These are phyloP conservation scores for Lepidocyrtinus sp. DNA, from an alignment of 2,888 invertebrate genomes.

Conservation along the genomic window DNA sequence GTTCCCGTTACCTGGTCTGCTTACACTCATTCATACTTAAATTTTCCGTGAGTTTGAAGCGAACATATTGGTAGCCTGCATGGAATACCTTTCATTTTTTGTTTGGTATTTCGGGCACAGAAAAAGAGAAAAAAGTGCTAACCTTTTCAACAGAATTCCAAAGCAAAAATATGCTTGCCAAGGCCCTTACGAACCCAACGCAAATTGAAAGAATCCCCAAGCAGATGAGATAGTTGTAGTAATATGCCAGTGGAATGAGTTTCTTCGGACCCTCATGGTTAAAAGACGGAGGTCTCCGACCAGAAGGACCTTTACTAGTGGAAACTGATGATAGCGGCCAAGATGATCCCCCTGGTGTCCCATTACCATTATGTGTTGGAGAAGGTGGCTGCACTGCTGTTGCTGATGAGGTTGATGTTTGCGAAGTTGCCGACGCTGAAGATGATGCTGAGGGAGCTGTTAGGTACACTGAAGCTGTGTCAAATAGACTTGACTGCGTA, in stretches of 20 bases:
- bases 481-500: constrained; percentile 52
- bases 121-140: constrained; percentile 5
- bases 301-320: constrained; percentile 45
- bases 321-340: constrained; percentile 49
- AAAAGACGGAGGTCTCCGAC: constrained; percentile 35
- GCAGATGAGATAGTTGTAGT: constrained; percentile 56
- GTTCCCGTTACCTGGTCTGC: no score
- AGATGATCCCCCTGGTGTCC: background rate
- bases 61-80: no score
- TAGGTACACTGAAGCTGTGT: constrained; percentile 43
- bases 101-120: background rate
- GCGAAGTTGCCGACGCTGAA: constrained; percentile 17
- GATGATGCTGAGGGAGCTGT: constrained; percentile 25
- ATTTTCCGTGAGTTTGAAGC: no score
- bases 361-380: background rate
- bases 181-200: constrained; percentile 56
- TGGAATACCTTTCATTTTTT: no score
- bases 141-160: constrained; percentile 66
- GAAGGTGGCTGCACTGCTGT: background rate
- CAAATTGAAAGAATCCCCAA: constrained; percentile 55
- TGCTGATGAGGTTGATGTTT: constrained; percentile 3
- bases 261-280: constrained; percentile 45
- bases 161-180: constrained; percentile 58
- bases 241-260: constrained; percentile 46
- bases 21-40: no score